phyloP scores from a whole-genome alignment of 2,888 invertebrate genomes.

The Lycophotia porphyrea region DNA sequence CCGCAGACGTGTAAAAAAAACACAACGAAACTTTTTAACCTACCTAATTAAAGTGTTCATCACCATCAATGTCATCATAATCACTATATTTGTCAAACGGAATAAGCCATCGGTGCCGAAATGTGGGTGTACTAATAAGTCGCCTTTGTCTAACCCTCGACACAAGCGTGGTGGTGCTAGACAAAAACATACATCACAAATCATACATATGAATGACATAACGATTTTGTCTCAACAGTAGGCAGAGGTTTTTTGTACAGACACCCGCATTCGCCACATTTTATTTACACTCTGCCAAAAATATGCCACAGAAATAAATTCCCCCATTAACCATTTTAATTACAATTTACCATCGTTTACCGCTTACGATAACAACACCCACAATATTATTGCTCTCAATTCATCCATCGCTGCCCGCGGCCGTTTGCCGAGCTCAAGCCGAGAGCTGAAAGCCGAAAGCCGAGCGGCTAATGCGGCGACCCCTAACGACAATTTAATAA shows the following conservation, averaged over 20 bases:
- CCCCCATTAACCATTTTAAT: constrained; percentile 27
- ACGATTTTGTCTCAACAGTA: not conserved
- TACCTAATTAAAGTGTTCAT: no score
- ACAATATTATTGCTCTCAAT: constrained; percentile 62
- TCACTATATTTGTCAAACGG: no score
- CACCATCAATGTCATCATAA: no score
- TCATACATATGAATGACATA: not conserved
- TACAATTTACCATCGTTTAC: constrained; percentile 50
- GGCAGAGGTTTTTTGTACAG: not conserved
- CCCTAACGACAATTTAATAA: constrained; percentile 87
- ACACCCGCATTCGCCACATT: no score
- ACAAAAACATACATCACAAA: no score
- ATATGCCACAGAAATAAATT: not conserved
- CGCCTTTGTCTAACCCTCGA: no score
- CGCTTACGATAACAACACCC: constrained; percentile 43
- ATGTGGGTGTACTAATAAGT: no score
- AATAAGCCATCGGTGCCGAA: no score
- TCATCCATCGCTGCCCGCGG: constrained; percentile 54
- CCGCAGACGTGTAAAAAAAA: no score
- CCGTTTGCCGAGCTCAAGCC: constrained; percentile 55
- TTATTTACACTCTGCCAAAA: not conserved
- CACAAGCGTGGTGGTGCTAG: no score
- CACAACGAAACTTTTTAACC: no score
- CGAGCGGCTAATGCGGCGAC: constrained; percentile 74
- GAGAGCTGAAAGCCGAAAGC: constrained; percentile 57